Base-by-base conservation (phyloP, 2,113 vertebrate genomes). In the Psettodes erumei region DNA sequence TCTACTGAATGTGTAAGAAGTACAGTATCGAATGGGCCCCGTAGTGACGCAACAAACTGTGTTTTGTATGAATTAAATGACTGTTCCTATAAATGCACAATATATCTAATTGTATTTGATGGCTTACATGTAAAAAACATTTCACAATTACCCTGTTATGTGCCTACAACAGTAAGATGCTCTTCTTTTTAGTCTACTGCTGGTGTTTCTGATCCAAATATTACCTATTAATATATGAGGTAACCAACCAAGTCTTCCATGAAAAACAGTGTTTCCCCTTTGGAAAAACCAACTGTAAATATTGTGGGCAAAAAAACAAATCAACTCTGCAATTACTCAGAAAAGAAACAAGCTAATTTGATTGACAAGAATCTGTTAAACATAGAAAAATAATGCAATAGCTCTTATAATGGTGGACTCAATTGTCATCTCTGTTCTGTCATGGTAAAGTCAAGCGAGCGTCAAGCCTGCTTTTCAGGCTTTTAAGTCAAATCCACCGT, bases 1-100 rank as follows among this genome's bases (percentile, higher is more conserved):
- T n/a, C 83, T 90, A 90, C 75, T 92, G 83, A 89, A 89, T 86
- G 89, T 87, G 87, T 88, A 73, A 86, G 85, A 86, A 85, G 79
- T 88, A 90, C 83, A 89, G 88, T 87, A 88, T 88, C 75, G 42
- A 83, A 85, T 55, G 85, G 79, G 71, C 78, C 79, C 50, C 23
- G 65, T 40, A 73, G 86, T 80, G 85, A 88, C 71, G 73, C 75
- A 69, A 75, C 74, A 37, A n/a, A n/a, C 54, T 72, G n/a, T 35
- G 54, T 51, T 81, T 56, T 53, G 63, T 35, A 63, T 42, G 67
- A 28, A 72, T 74, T 59, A 69, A 56, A 75, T 40, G 60, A 79
- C 72, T 65, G 40, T 72, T 85, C 83, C 82, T 84, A 82, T 77
- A 75, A 87, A 85, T 83, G 79, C 64, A 76, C 16, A 4, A n/a